Evolutionary conservation across 2,797 vertebrate species (phyloP), one percentile per base, ranked within the genome.

Genomic region (Dendrocincla tyrannina): DNA sequence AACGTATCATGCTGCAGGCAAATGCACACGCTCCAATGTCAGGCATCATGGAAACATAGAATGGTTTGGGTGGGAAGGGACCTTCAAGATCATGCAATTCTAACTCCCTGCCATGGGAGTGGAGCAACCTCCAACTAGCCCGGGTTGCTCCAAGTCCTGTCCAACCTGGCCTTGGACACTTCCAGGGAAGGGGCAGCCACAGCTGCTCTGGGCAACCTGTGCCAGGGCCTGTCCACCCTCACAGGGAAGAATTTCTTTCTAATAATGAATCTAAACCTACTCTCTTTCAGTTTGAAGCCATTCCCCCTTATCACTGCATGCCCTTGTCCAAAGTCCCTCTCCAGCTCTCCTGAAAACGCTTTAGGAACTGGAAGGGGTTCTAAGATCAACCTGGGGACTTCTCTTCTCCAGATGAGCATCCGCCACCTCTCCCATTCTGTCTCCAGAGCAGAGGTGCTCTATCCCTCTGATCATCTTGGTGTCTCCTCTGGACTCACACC

Each of bases 11-110:
- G 17, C 16, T 2, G 1, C 1, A 30, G 17, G 17, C 28, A 75
- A 68, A 46, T 0, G 3, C 4, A 17, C n/a, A 39, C 0, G 0
- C 14, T 59, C 9, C 10, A 25, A 19, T 1, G 63, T 27, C 58
- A 75, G 17, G 22, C 22, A 80, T 39, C 30, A 32, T 20, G 18
- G 33, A 78, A 80, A 27, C 33, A 24, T 10, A 8, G 30, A 78
- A 47, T 35, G 33, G 39, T 7, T 73, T 47, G 59, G 25, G 25
- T 17, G 58, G 25, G 66, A 52, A 78, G 10, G 33, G 18, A 47
- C 15, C 3, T 47, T 10, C 13, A 27, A 59, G 12, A 59, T 11
- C 28, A 44, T 9, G 10, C 18, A 23, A 2, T 17, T 35, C 9
- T 33, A 64, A 1, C 9, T 4, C 13, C 4, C 0, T 44, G 4